Base-by-base conservation (phyloP, 2,113 vertebrate genomes). In the Petroica traversi region DNA sequence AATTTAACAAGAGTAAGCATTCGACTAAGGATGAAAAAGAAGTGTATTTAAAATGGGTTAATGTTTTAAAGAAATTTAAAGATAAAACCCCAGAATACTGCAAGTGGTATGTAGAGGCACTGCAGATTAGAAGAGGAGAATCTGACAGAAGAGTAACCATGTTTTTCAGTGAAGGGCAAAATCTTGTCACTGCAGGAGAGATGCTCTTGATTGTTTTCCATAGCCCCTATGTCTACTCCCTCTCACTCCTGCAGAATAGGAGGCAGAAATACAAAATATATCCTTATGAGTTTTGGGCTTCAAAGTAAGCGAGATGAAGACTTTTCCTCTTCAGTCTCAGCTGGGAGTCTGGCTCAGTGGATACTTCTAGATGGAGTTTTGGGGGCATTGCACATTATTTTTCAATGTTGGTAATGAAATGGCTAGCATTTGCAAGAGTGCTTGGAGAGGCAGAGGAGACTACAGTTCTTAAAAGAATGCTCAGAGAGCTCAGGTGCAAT, bases 151-250 rank as follows among this genome's bases (percentile, higher is more conserved):
- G 57, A 80, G 25, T 31, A 55, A 51, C 5, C 22, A 4, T 43
- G 48, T 28, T 55, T 90, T 75, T 31, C 14, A 64, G 23, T 68
- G 72, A 75, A 52, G 33, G 54, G 34, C 11, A 82, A 72, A 57
- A 51, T 48, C 13, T 72, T 72, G 34, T 52, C n/a, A 20, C 14
- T 79, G 23, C 28, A 58, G 15, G 26, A 76, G 29, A 66, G 24
- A 29, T 29, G 20, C 3, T 45, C 6, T 64, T 67, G 52, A 59
- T 10, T 31, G 6, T 48, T 63, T 84, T 84, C 24, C 14, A 5
- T 11, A 77, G 49, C 3, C 7, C 10, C 4, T 4, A 5, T n/a
- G 7, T 41, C 38, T 75, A 24, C 3, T 0, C 19, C 1, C 2
- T 67, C 38, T 61, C 15, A 6, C 23, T 77, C 10, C 31, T 24